Base-by-base conservation (phyloP, 2,888 invertebrate genomes). In the Itoplectis maculator region DNA sequence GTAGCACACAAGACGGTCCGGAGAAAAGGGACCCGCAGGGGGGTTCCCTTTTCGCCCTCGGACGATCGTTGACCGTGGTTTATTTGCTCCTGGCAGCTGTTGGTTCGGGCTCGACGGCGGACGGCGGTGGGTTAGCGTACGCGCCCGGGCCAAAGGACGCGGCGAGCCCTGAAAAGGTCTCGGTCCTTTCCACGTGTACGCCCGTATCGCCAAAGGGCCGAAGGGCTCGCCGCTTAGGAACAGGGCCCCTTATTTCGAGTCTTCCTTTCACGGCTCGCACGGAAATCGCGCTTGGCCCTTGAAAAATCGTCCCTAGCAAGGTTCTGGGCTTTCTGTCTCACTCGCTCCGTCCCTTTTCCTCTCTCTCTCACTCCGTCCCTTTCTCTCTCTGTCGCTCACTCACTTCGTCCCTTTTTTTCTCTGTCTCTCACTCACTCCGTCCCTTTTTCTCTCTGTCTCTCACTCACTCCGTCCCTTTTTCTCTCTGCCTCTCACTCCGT, bases 11-110 rank as follows among this genome's bases (percentile, higher is more conserved):
- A 74, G 51, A 45, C 84, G 84, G 73, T 20, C 13, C 68, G 40
- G 13, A 18, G 56, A 49, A 15, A n/a, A n/a, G 37, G n/a, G 9
- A 20, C 45, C 23, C 42, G 23, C 15, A 75, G 68, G 68, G 79
- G 35, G n/a, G n/a, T n/a, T n/a, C 69, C 77, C 69, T 51, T 79
- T 56, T 72, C 54, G 63, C 54, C 76, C 80, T 83, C 69, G 73
- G 83, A 80, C 83, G 83, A 83, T 83, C 77, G 80, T 83, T 83
- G 83, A 83, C 85, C 84, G 81, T 81, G 85, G 88, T 89, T 89
- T 90, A 90, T 90, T 90, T 90, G 88, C 89, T 86, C 86, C 74
- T 78, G 89, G n/a, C 90, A 90, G 90, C 89, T 90, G 90, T 88
- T 87, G 80, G 80, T 81, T 74, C 81, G 86, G 85, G 88, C n/a